Conservation (phyloP, 2,113 vertebrate genomes). For the Antechinus flavipes region DNA sequence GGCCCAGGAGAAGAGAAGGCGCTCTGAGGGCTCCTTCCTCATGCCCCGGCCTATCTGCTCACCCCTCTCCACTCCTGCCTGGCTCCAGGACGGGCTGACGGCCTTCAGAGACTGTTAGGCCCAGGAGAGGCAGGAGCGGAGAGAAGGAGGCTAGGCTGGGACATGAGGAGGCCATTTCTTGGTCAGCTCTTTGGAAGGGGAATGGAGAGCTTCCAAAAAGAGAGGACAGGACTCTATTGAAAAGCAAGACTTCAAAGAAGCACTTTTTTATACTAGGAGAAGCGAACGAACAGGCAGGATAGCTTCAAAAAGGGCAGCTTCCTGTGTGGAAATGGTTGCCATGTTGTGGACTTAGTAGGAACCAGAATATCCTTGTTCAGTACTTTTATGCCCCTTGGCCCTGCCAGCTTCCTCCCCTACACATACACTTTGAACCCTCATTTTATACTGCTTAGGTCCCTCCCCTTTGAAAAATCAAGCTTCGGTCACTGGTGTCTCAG, state of each 20-base stretch:
- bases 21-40: not conserved
- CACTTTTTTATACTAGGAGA: not conserved
- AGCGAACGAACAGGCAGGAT: not conserved
- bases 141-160: not conserved
- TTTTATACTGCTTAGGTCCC: not conserved
- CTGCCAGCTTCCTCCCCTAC: not conserved
- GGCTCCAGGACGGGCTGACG: not conserved
- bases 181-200: conserved; percentile 8
- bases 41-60: not conserved
- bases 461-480: conserved; percentile 28
- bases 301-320: not conserved
- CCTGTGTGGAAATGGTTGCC: not conserved
- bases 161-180: not conserved
- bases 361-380: not conserved
- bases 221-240: not conserved
- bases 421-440: not conserved
- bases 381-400: not conserved
- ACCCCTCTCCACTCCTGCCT: not conserved
- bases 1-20: not conserved
- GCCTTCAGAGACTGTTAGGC: not conserved
- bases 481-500: conserved; percentile 31
- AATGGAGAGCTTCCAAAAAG: conserved; percentile 14
- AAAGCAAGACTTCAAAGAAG: not conserved
- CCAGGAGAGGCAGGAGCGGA: not conserved
- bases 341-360: not conserved